Base-by-base conservation (phyloP, 2,797 vertebrate species). In the Glossophaga mutica region DNA sequence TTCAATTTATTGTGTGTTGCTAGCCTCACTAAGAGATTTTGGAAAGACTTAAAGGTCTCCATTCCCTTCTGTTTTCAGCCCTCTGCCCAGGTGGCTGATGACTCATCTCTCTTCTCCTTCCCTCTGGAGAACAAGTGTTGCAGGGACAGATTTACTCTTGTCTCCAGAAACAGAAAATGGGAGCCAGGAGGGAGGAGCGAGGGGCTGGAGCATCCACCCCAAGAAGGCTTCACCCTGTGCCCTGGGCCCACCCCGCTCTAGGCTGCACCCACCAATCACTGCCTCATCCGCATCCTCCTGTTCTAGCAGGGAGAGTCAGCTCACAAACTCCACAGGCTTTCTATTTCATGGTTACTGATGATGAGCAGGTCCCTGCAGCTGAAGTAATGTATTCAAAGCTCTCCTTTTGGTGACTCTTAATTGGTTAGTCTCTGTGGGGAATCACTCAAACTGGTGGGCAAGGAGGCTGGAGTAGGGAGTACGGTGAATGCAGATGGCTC, bases 341-440 rank as follows among this genome's bases (percentile, higher is more conserved):
- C 94, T 68, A 62, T n/a, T 86, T 91, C 92, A 37, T 0, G 21
- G 46, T 14, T 82, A 76, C 12, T 34, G 68, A 57, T 22, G 10
- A 73, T 39, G 55, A 82, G 87, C 67, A 85, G 90, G 81, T 83
- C 94, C 91, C 39, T 39, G 86, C 0, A 6, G 62, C 4, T 29
- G 50, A n/a, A 65, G 71, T 90, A 83, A 32, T 48, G 42, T 46
- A 90, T 50, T 85, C 82, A 84, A 78, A 94, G 88, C 21, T 57
- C 44, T 87, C 71, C 77, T 95, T 82, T 92, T 90, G 91, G 95
- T 91, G 87, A 70, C 89, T 91, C 70, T 62, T 83, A 94, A 88
- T 85, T 88, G 90, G 77, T 83, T 92, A 95, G 90, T 83, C 77
- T 92, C 94, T 77, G 78, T 15, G 57, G 78, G 68, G 87, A 92